These are phyloP conservation scores for Danionella dracula DNA, from an alignment of 2,797 vertebrate genomes.

Conservation along the genomic window DNA sequence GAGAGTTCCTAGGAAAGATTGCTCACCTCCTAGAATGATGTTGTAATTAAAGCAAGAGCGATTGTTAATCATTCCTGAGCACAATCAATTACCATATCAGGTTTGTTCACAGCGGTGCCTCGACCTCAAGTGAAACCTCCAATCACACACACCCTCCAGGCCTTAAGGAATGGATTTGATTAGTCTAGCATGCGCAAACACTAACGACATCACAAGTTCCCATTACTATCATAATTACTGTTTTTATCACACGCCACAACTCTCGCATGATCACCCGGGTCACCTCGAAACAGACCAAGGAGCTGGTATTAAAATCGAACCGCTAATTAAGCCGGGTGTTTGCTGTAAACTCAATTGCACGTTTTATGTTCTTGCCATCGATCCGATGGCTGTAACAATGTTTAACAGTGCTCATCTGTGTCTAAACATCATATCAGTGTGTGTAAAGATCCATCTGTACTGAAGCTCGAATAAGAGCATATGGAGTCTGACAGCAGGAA, in stretches of 20 bases:
- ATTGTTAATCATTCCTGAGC: constrained; percentile 69
- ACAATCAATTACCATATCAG: constrained; percentile 65
- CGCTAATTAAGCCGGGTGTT: constrained; percentile 45
- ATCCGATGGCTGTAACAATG: not conserved
- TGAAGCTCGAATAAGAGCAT: not conserved
- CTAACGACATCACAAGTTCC: constrained; percentile 56
- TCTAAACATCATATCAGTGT: not conserved
- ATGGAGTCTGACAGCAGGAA: constrained; percentile 37
- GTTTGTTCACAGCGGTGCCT: constrained; percentile 34
- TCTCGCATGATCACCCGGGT: constrained; percentile 25
- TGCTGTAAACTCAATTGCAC: constrained; percentile 37
- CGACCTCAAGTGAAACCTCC: constrained; percentile 59
- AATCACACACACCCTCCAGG: constrained; percentile 52
- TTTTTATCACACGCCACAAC: constrained; percentile 13
- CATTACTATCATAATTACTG: constrained; percentile 54
- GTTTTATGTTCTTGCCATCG: constrained; percentile 15
- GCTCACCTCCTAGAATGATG: constrained; percentile 47
- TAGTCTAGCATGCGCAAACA: constrained; percentile 51
- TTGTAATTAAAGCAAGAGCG: constrained; percentile 70
- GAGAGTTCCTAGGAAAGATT: constrained; percentile 39
- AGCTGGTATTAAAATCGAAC: constrained; percentile 42
- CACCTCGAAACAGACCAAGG: constrained; percentile 28
- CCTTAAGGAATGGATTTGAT: constrained; percentile 65
- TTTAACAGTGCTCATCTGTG: constrained; percentile 11
- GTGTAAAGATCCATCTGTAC: not conserved